Base-by-base conservation (phyloP, 2,888 invertebrate genomes). In the Hypolimnas misippus region DNA sequence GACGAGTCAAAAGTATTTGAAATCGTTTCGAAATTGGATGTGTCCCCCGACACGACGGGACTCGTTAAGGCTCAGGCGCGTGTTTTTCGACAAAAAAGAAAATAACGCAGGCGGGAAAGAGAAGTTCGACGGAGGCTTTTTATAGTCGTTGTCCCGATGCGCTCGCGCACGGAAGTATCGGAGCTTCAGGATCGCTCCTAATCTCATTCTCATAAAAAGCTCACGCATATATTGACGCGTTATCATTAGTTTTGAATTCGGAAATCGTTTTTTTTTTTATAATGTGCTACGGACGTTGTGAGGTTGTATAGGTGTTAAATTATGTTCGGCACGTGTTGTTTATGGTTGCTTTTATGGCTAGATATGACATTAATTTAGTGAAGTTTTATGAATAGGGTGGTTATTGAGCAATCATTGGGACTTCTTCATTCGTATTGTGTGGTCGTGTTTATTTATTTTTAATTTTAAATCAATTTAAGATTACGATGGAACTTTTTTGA, bases 191-290 rank as follows among this genome's bases (percentile, higher is more conserved):
- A 89, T 86, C 86, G 84, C 77, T 81, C 79, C 86, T 85, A 89
- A 89, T 89, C 85, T 86, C 84, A 90, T 89, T 89, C 87, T 85
- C 87, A 89, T 89, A 89, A 89, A 89, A 89, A 91, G 89, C 89
- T 89, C 78, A 87, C 90, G 88, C 87, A 87, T 84, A 85, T 83
- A 86, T 88, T 86, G 87, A 84, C 86, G 86, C 84, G 83, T 77
- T 82, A 76, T 84, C 82, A 79, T 84, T 83, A 81, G 76, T 75
- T 82, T 79, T 74, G 77, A 84, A 82, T 82, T 46, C 82, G 77
- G 73, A 77, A 81, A 84, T 77, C 72, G 73, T 76, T 84, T 86
- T 86, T 84, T 84, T 83, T 81, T 49, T 29, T 77, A 42, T 64
- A 58, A 72, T 75, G 73, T 75, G 73, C 73, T 71, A 10, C 49